phyloP scores from a whole-genome alignment of 2,113 vertebrate species.

The Oryzias curvinotus region DNA sequence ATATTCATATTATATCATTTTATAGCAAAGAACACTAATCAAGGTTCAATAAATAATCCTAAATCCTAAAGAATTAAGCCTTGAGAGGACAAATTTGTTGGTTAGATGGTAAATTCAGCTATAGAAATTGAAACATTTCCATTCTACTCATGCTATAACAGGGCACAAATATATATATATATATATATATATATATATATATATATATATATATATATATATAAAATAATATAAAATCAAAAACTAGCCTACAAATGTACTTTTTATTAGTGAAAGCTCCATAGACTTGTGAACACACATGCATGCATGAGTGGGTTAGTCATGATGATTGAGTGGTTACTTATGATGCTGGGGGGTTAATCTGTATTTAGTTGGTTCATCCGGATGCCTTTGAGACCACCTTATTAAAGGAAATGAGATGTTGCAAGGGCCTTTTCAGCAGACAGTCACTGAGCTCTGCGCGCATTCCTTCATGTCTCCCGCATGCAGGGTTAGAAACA shows the following conservation, averaged over 20 bases:
- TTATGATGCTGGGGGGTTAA: constrained; percentile 75
- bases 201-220: no score
- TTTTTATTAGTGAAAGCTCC: constrained; percentile 8
- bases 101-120: no score
- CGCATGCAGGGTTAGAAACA: constrained; percentile 43
- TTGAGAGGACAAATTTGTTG: no score
- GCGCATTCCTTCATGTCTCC: constrained; percentile 66
- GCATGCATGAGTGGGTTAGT: constrained; percentile 34
- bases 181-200: no score
- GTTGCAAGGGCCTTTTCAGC: constrained; percentile 72
- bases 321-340: constrained; percentile 72
- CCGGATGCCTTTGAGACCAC: constrained; percentile 76
- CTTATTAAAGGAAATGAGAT: constrained; percentile 76
- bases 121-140: no score
- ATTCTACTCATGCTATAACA: no score
- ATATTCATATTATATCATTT: no score
- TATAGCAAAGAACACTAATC: no score
- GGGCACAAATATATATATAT: no score
- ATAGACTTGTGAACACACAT: constrained; percentile 4
- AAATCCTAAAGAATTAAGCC: no score
- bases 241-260: not conserved
- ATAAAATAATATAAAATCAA: no score
- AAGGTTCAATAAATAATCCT: no score
- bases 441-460: constrained; percentile 66
- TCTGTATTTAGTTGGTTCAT: constrained; percentile 79